A percentile compares a stretch with the other conserved stretches of the same genome.
phyloP scores from a whole-genome alignment of 2,113 vertebrate species.

The human region GRCh38 chr9:26241001-26241500 shows the following conservation, averaged over 20 bases:
- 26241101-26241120: too few relatives aligned
- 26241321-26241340: background rate
- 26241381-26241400: background rate
- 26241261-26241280: background rate
- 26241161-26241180: too few relatives aligned
- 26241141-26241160: too few relatives aligned
- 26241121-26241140: too few relatives aligned
- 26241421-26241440: background rate
- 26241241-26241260: background rate
- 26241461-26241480: background rate
- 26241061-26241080: too few relatives aligned
- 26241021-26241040: too few relatives aligned
- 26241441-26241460: slow-evolving; percentile 20
- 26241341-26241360: slow-evolving; percentile 12
- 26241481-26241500: slow-evolving; percentile 8
- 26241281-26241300: background rate
- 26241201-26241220: background rate
- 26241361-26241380: background rate
- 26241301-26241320: slow-evolving; percentile 25
- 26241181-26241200: background rate
- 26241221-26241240: background rate
- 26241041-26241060: too few relatives aligned
- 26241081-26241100: too few relatives aligned
- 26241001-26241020: too few relatives aligned
- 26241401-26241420: background rate